Base-by-base conservation (phyloP, 35 echinoderm and acorn worm genomes). In the Eucidaris tribuloides region DNA sequence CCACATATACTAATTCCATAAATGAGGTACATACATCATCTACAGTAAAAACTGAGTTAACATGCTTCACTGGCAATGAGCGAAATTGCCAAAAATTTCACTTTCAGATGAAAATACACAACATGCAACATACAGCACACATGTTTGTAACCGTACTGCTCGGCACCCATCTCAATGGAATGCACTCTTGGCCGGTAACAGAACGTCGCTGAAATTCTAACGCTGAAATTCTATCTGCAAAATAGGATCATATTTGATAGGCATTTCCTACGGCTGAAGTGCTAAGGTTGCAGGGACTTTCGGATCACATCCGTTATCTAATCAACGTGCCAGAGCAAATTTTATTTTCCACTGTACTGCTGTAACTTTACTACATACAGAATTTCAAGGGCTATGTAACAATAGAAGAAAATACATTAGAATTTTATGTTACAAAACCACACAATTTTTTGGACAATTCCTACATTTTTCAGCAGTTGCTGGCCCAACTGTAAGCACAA, bases 201-300 rank as follows among this genome's bases (percentile, higher is more conserved):
- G 61, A 27, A 7, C 61, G 19, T 17, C 37, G 61, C 61, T 64
- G 61, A 64, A 64, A 34, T 34, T 64, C 61, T 59, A 32, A 34
- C 61, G 30, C 28, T 17, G 40, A 42, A 74, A 74, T 40, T 40
- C 68, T 74, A 74, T n/a, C 68, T 44, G 3, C 35, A 33, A 22
- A 19, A 41, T 44, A 40, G 37, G 68, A 74, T 74, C 40, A 18
- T 14, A 44, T 74, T 74, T 74, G 68, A 74, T 74, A 40, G 68
- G 68, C 38, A 74, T 20, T 74, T 74, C 68, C 68, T 74, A 74
- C 41, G 44, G 68, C 68, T 42, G 68, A 23, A 40, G 38, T 74
- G 38, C 68, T 74, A 74, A 4, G 38, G 68, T 74, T 74, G 44
- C 68, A 74, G 24, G 34, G 38, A 74, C 38, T 74, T 74, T 40